Evolutionary conservation across 2,113 vertebrate genomes (phyloP).

Genomic region (Zootoca vivipara): DNA sequence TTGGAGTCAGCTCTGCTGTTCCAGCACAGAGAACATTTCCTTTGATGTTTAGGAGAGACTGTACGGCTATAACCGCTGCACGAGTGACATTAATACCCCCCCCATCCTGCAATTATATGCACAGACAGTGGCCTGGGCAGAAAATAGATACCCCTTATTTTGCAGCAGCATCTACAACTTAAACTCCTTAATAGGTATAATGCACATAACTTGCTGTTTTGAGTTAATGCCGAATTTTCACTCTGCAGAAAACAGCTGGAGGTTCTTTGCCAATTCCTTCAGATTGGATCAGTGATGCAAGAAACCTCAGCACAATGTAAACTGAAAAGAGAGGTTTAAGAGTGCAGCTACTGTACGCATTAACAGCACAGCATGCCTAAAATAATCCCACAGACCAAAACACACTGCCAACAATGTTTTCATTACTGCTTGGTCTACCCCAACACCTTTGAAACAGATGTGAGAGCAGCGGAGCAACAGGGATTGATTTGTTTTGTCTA

Average conservation of each 20-base stretch:
- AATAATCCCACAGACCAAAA: not conserved
- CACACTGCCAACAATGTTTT: not conserved
- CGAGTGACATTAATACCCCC: not conserved
- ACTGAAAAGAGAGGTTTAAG: not conserved
- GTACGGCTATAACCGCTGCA: not conserved
- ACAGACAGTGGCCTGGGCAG: not conserved
- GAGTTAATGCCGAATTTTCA: not conserved
- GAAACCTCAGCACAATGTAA: slow-evolving; percentile 8
- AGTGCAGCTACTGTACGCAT: slow-evolving; percentile 1
- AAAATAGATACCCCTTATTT: not conserved
- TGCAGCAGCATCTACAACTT: not conserved
- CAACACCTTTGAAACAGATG: not conserved
- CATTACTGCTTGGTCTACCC: not conserved
- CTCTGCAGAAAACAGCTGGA: not conserved
- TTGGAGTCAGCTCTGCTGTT: not conserved
- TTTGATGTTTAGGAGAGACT: not conserved
- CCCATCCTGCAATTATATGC: not conserved
- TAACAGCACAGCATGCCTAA: not conserved
- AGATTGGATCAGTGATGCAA: not conserved
- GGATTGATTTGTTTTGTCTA: not conserved
- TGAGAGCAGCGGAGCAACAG: not conserved
- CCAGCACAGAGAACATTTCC: not conserved
- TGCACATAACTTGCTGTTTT: not conserved
- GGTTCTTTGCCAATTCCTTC: not conserved
- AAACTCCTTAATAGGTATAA: not conserved